These are phyloP conservation scores for Dynastes hyllus DNA, from an alignment of 2,888 invertebrate species.

Conservation along the genomic window DNA sequence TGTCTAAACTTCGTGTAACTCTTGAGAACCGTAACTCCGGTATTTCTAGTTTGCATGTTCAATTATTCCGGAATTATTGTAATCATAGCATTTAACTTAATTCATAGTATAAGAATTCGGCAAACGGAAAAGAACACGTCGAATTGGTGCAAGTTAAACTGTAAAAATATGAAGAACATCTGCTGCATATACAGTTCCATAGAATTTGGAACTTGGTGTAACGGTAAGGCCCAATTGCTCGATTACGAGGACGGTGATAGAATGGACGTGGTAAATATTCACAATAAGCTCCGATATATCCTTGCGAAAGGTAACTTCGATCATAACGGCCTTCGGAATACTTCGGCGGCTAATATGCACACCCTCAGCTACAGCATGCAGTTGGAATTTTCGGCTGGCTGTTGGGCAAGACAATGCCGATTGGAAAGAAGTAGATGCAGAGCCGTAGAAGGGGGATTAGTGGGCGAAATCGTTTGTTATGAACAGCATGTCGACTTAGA, in stretches of 20 bases:
- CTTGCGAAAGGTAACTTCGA: neutral
- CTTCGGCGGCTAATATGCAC: conserved; percentile 19
- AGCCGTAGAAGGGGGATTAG: neutral
- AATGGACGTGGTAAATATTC: neutral
- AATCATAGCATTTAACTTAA: too few relatives aligned
- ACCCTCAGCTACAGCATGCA: conserved; percentile 30
- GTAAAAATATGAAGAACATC: conserved; percentile 11
- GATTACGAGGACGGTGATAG: neutral
- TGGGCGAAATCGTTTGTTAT: neutral
- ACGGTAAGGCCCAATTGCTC: neutral
- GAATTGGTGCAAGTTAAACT: conserved; percentile 11
- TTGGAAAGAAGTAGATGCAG: neutral
- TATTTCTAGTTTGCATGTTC: too few relatives aligned
- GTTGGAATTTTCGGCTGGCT: conserved; percentile 20
- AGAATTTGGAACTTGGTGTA: neutral
- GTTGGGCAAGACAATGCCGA: conserved; percentile 29
- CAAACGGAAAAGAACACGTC: neutral
- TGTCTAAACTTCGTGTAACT: too few relatives aligned
- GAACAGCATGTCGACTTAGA: too few relatives aligned
- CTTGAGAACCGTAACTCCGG: too few relatives aligned
- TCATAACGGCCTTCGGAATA: neutral
- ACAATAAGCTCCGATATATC: neutral
- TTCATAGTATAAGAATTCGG: neutral
- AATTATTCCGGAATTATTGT: too few relatives aligned
- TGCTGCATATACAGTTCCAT: conserved; percentile 9